Base-by-base conservation (phyloP, 1,140 invertebrate genomes). In the Drosophila asahinai region DNA sequence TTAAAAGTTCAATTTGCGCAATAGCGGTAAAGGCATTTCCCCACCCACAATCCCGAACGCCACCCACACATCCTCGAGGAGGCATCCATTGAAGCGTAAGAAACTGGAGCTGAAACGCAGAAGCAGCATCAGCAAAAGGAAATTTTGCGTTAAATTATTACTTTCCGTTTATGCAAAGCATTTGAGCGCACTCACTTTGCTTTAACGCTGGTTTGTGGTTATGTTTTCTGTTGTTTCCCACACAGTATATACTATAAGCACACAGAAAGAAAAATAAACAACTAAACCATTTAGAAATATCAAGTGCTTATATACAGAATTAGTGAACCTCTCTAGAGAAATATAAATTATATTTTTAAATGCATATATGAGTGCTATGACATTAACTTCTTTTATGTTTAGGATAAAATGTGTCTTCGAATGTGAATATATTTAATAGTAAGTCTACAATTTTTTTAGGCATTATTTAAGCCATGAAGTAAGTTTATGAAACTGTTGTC, bases 131-230 rank as follows among this genome's bases (percentile, higher is more conserved):
- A 89, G 86, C 84, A 86, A 91, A 89, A 91, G 81, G 81, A 89
- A 89, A 91, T 91, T 91, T 91, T 91, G 80, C 89, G 84, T 91
- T 91, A 91, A 91, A 91, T 91, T 91, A 89, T 91, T 91, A 91
- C 89, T 91, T 91, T 91, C 89, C 89, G 89, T 80, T 89, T 91
- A 89, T 91, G 81, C 76, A 80, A 91, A 91, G 89, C 89, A 87
- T 91, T 91, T 80, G 82, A 90, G 81, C 83, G 70, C 63, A 73
- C 86, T 83, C 86, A 89, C 75, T 86, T 89, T 81, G 78, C 77
- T 78, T 78, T 77, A 67, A 63, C 80, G 71, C 62, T 80, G 66
- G 61, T 42, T 80, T 80, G 77, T 67, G 61, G 61, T 75, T 71
- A 59, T 79, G 80, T 87, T 82, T 83, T 79, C 74, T 63, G 75